phyloP scores from a whole-genome alignment of 2,797 vertebrate genomes.

The Serranus cabrilla region DNA sequence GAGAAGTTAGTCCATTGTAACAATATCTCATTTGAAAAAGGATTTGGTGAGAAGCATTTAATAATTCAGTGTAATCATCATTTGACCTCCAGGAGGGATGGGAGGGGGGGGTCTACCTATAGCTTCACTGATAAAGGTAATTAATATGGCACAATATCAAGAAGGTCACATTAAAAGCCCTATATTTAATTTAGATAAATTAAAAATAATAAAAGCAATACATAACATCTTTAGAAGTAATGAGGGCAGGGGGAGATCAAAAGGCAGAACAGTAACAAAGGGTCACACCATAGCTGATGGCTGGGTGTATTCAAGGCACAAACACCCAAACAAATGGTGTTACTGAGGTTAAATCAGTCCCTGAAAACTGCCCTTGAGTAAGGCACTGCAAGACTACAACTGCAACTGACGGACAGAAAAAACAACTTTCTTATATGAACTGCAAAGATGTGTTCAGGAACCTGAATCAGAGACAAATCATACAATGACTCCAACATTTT shows the following conservation, averaged over 20 bases:
- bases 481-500: no score
- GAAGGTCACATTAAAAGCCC: constrained; percentile 33
- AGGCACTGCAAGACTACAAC: neutral
- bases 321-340: neutral
- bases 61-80: constrained; percentile 50
- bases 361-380: neutral
- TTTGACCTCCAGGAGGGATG: constrained; percentile 53
- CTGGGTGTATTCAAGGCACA: neutral
- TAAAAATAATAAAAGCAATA: neutral
- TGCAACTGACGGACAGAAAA: neutral
- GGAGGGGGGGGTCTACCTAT: constrained; percentile 8
- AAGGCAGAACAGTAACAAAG: neutral
- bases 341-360: neutral
- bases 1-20: constrained; percentile 46
- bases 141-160: constrained; percentile 39
- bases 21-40: constrained; percentile 44
- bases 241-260: neutral
- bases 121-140: constrained; percentile 46
- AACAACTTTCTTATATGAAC: no score
- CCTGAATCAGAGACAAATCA: no score
- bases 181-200: neutral
- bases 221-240: constrained; percentile 8
- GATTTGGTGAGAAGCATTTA: constrained; percentile 58
- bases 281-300: neutral
- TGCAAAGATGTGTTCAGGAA: no score